Evolutionary conservation across 2,888 invertebrate genomes (phyloP).

Genomic region (Apoderus coryli): DNA sequence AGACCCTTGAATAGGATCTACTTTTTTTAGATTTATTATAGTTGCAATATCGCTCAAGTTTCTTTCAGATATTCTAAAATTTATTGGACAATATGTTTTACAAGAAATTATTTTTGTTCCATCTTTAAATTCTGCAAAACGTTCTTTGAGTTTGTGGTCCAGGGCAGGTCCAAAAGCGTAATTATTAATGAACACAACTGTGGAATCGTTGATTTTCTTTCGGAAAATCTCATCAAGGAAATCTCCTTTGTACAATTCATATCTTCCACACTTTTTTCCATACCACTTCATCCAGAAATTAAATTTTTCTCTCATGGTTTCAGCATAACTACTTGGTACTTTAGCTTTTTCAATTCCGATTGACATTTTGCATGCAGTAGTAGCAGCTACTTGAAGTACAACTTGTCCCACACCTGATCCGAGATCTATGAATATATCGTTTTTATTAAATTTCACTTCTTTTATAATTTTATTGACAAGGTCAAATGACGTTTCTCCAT

Average conservation of each 20-base stretch:
- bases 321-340: constrained; percentile 14
- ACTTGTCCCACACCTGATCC: constrained; percentile 17
- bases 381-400: constrained; percentile 15
- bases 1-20: constrained; percentile 13
- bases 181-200: constrained; percentile 15
- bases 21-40: constrained; percentile 15
- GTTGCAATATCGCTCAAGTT: constrained; percentile 15
- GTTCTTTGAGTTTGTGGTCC: constrained; percentile 14
- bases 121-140: constrained; percentile 16
- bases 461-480: constrained; percentile 14
- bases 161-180: constrained; percentile 15
- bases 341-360: constrained; percentile 15
- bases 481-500: constrained; percentile 17
- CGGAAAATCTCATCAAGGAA: constrained; percentile 14
- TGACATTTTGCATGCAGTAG: constrained; percentile 10
- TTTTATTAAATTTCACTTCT: constrained; percentile 14
- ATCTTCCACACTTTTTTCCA: constrained; percentile 12
- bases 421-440: constrained; percentile 15
- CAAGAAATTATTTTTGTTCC: constrained; percentile 16
- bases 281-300: constrained; percentile 18
- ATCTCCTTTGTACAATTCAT: constrained; percentile 13
- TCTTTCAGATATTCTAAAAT: constrained; percentile 15
- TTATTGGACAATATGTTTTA: constrained; percentile 15
- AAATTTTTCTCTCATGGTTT: constrained; percentile 13
- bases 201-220: constrained; percentile 12